Base-by-base conservation (phyloP, 2,113 vertebrate genomes). In the Alethe diademata region DNA sequence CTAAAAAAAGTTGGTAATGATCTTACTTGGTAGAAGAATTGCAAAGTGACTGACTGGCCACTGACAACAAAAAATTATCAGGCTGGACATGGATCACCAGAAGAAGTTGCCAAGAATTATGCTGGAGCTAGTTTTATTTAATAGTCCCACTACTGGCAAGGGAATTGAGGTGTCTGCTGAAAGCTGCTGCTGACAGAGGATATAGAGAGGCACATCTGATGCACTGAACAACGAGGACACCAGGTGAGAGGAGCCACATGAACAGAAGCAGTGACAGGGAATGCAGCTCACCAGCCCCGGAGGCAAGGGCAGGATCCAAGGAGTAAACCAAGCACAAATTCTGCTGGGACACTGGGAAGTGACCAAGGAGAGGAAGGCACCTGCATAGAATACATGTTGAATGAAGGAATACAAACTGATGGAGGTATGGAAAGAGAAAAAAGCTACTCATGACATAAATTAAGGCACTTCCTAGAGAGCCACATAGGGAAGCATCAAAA, bases 21-120 rank as follows among this genome's bases (percentile, higher is more conserved):
- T 35, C 19, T 58, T 67, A 28, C 51, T 58, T 86, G 50, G 47
- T 26, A 76, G 57, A 82, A 86, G 19, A 82, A 74, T 14, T 85
- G 36, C n/a, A 40, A 93, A 93, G 42, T 66, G 19, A 45, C 5
- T 51, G 65, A 53, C 29, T 60, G 24, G 58, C 29, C 19, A 72
- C 14, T 73, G 19, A 83, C 4, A 4, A 47, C 28, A 31, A 61
- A 76, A 69, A 42, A 73, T 11, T 35, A 28, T 20, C 56, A 80
- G 40, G 8, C 36, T 75, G 7, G 62, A 86, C 29, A 56, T 0
- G 0, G 36, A 83, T 38, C 40, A 89, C 3, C 1, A 18, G 40
- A 78, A 91, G 50, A 60, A 29, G 12, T 31, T 76, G 26, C 26
- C 57, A 83, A 47, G n/a, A 78, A 80, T 53, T 70, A 48, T 24